Conservation (phyloP, 2,797 vertebrate species). For the Microchirus variegatus region DNA sequence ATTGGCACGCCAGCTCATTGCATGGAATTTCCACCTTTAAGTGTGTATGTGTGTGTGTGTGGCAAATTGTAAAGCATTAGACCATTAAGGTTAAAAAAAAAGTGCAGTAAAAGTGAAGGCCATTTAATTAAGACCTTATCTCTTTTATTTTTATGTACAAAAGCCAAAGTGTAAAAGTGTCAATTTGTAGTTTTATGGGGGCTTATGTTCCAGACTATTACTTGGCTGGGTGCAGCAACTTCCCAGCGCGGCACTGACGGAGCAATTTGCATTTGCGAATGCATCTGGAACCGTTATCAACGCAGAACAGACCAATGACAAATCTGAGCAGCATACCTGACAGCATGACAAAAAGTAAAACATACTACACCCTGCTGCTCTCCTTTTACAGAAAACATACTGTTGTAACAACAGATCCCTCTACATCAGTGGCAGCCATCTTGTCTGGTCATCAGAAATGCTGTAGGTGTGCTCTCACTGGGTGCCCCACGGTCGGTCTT, state of each 20-base stretch:
- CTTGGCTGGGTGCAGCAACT: not conserved
- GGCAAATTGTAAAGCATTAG: not conserved
- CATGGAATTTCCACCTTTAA: not conserved
- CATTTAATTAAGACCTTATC: not conserved
- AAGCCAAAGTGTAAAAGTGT: slow-evolving; percentile 4
- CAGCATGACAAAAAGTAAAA: too few relatives aligned
- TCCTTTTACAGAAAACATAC: too few relatives aligned
- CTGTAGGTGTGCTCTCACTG: too few relatives aligned
- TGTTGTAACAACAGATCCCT: too few relatives aligned
- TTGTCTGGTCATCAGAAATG: too few relatives aligned
- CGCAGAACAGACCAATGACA: too few relatives aligned
- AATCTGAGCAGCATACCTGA: too few relatives aligned
- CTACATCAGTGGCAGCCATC: too few relatives aligned
- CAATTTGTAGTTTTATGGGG: slow-evolving; percentile 4
- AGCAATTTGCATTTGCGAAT: not conserved
- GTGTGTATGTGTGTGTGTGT: not conserved
- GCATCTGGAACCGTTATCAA: not conserved
- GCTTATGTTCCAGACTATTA: not conserved
- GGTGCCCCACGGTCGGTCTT: too few relatives aligned
- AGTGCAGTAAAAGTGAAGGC: not conserved
- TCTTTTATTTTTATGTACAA: slow-evolving; percentile 4
- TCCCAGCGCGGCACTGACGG: not conserved
- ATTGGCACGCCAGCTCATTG: not conserved
- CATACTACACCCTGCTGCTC: too few relatives aligned
- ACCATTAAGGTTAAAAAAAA: not conserved